Percentiles rank a stretch among this genome's conserved stretches.
phyloP scores from a whole-genome alignment of 2,113 vertebrate genomes.

The Sus scrofa region DNA sequence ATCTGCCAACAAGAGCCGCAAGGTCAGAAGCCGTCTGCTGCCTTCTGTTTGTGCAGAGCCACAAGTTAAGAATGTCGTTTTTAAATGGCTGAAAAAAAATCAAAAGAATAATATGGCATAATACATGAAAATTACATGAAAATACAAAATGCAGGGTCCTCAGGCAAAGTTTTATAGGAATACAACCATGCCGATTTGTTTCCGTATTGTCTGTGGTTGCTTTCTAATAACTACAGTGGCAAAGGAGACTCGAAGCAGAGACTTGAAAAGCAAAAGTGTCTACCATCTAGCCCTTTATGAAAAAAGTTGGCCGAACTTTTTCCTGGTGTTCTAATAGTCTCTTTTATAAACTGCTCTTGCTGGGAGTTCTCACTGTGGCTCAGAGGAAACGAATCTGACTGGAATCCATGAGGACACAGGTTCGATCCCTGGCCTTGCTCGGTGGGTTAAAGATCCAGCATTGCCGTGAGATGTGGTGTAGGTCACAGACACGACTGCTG shows the following conservation, averaged over 20 bases:
- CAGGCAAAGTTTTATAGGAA: neutral
- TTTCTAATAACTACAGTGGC: neutral
- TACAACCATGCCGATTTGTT: neutral
- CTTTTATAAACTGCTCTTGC: conserved; percentile 7
- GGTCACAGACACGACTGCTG: too few relatives aligned
- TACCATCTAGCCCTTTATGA: neutral
- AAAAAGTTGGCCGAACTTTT: neutral
- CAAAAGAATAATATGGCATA: neutral
- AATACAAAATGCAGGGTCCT: neutral
- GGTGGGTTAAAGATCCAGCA: too few relatives aligned
- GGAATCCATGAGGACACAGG: too few relatives aligned
- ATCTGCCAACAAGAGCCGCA: neutral
- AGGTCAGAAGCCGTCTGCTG: neutral
- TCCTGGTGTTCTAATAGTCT: neutral
- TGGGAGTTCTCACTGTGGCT: neutral
- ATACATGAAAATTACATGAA: neutral
- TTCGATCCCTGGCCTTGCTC: too few relatives aligned
- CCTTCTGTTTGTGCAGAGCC: neutral
- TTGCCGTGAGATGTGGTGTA: too few relatives aligned
- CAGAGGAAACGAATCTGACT: too few relatives aligned
- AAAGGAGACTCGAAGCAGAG: neutral
- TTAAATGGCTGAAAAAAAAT: neutral
- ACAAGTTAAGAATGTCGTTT: neutral
- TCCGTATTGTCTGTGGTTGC: neutral
- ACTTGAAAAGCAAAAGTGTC: conserved; percentile 6